Base-by-base conservation (phyloP, 1,140 invertebrate species). In the Procambarus clarkii region DNA sequence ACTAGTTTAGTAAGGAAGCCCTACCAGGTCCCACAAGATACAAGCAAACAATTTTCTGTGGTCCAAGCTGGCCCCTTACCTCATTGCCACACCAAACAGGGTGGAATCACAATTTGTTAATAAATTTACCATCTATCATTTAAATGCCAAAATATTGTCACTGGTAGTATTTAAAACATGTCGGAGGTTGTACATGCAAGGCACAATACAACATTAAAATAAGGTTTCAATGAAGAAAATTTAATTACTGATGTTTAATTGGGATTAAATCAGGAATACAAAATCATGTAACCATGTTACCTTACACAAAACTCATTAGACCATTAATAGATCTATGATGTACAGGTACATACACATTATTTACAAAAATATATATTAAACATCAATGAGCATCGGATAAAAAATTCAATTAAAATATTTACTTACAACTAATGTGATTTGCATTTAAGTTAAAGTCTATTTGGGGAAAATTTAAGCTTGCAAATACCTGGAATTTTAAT, bases 341-440 rank as follows among this genome's bases (percentile, higher is more conserved):
- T 87, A 87, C 86, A 87, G 86, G 86, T 87, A 87, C 86, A 87
- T 87, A 44, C 79, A 87, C 86, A 87, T 48, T 87, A 87, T 87
- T 87, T 87, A 87, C 86, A 87, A 87, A 87, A 78, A 78, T 87
- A 87, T 86, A 86, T 86, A 71, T 76, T 84, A 84, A 79, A 79
- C 54, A 79, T 79, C 86, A 78, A 79, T 87, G 86, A 87, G 86
- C 86, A 79, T 87, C 86, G 79, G 44, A 87, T 86, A 86, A 48
- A 86, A 60, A 9, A 60, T 54, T 80, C 48, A 34, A 34, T 74
- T 74, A 74, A 82, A 46, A 44, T 7, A 60, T 82, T 86, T n/a
- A 54, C 50, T 86, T 76, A 77, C 8, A 15, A 54, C 8, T 77
- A 76, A 78, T 60, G 24, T 11, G 34, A 45, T 21, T 76, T 74